phyloP scores from a whole-genome alignment of 2,113 vertebrate genomes.

The Hemiprocne comata region DNA sequence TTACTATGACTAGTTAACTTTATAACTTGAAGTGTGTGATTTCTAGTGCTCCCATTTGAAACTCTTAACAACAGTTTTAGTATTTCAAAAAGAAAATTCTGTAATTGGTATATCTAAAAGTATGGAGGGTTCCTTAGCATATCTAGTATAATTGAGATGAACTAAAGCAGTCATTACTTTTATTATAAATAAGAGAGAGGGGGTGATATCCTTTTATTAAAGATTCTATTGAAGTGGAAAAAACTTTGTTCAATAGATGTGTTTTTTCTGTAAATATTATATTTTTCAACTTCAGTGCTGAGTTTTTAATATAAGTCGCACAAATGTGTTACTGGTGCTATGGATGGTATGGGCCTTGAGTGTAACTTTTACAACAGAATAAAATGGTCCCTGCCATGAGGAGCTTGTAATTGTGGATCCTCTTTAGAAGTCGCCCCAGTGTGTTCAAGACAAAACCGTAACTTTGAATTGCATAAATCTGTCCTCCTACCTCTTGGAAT shows the following conservation, averaged over 20 bases:
- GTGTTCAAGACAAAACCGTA: background rate
- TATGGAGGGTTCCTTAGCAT: conserved; percentile 4
- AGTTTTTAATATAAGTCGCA: background rate
- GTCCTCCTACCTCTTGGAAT: background rate
- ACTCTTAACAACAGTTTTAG: background rate
- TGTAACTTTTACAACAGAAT: background rate
- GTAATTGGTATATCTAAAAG: conserved; percentile 17
- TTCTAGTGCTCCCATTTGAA: conserved; percentile 18
- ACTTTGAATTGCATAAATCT: background rate
- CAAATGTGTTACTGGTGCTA: conserved; percentile 7
- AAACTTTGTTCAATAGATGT: background rate
- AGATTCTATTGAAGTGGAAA: background rate
- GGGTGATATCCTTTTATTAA: conserved; percentile 27
- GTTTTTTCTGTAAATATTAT: background rate
- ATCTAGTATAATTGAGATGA: conserved; percentile 23
- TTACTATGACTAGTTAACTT: conserved; percentile 27
- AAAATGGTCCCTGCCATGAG: conserved; percentile 20
- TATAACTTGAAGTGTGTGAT: conserved; percentile 3
- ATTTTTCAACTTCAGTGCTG: background rate
- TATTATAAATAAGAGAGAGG: background rate
- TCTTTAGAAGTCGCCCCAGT: background rate
- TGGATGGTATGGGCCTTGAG: conserved; percentile 5
- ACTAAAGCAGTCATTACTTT: background rate
- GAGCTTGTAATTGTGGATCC: background rate
- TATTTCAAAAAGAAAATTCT: conserved; percentile 24